phyloP scores from a whole-genome alignment of 2,797 vertebrate genomes.

The Eidolon dupreanum region DNA sequence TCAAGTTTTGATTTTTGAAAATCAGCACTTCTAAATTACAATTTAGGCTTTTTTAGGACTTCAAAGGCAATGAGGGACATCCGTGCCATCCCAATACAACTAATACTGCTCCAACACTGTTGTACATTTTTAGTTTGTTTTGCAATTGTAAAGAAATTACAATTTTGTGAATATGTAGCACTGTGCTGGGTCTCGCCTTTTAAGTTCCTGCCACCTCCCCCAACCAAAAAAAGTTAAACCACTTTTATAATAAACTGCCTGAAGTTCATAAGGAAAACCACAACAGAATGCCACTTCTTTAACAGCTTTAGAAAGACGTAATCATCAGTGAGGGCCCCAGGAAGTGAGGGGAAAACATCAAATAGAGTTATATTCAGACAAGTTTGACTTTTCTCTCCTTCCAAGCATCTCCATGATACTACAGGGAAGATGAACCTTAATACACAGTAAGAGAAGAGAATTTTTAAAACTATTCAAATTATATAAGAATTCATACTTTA shows the following conservation, averaged over 20 bases:
- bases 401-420: conserved; percentile 9
- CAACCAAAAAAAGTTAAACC: not conserved
- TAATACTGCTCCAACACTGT: not conserved
- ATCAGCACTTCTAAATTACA: conserved; percentile 9
- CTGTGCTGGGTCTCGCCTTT: not conserved
- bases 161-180: not conserved
- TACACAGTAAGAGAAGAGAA: not conserved
- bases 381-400: conserved; percentile 52
- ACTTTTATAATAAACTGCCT: conserved; percentile 49
- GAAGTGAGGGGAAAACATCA: not conserved
- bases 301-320: not conserved
- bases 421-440: conserved; percentile 15
- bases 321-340: not conserved
- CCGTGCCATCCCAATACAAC: not conserved
- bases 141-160: not conserved
- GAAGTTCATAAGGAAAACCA: conserved; percentile 37
- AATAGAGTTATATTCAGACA: not conserved
- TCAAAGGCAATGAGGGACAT: not conserved
- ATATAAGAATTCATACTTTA: conserved; percentile 46
- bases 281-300: conserved; percentile 42
- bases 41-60: conserved; percentile 32
- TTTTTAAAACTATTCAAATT: conserved; percentile 32
- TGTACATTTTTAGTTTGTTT: conserved; percentile 5
- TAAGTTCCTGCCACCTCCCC: not conserved
- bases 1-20: conserved; percentile 43